Evolutionary conservation across 2,797 vertebrate genomes (phyloP), one percentile per base, ranked within the genome.

Genomic region (Anas capensis): DNA sequence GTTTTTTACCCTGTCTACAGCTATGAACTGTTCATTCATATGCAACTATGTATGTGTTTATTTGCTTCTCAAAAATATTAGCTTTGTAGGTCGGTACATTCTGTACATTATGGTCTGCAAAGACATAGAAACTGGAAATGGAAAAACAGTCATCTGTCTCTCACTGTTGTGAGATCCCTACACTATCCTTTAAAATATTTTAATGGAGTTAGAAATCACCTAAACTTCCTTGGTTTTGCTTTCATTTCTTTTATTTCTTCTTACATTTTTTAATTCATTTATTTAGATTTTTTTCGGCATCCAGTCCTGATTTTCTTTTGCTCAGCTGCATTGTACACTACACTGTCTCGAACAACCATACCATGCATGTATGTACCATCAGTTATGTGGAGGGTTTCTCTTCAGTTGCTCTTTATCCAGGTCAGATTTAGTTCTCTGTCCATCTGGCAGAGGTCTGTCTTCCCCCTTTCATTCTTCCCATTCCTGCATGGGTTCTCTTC

Each of bases 21-120:
- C 83, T 91, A 49, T 78, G 88, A 58, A 54, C 24, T 72, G 17
- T 73, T 93, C 82, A 94, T 92, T 96, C 82, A 78, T 78, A 49
- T 42, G 65, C 89, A 78, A 54, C 61, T 92, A 34, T 75, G 51
- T 65, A 71, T 11, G 29, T 88, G 85, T 73, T 95, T 95, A 60
- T 96, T 93, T 93, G 60, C 33, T 81, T 75, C 69, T 86, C 54
- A 44, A 81, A 78, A 88, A 33, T 33, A 58, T 78, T 42, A 51
- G 33, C 24, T 78, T 77, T 88, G 71, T 76, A 54, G 82, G n/a
- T 46, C 76, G 83, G 68, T 27, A 65, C 64, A 54, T 92, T 93
- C 64, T 91, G 83, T 3, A 73, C 42, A 44, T 94, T 89, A 36
- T 29, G 33, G 11, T 65, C 57, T 78, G 33, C 54, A 61, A 82